A percentile compares a stretch with the other conserved stretches of the same genome.
Conservation (phyloP, 2,888 invertebrate genomes). For the Hypselothyrea guttata region DNA sequence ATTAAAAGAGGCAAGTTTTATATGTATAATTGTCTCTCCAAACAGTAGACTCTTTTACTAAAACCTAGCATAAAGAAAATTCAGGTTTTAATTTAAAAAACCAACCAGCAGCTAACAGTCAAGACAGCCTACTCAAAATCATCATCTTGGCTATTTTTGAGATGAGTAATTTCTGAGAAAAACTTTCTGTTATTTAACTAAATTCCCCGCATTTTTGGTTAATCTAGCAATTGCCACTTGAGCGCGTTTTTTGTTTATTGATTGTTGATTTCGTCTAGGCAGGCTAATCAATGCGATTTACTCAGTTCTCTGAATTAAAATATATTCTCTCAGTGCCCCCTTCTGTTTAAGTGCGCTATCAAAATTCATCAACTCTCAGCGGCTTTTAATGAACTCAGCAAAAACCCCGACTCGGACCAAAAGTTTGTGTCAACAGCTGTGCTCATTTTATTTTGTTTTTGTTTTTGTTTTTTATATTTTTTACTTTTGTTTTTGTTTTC, state of each 20-base stretch:
- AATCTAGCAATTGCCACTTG: too few species aligned
- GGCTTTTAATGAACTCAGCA: slow-evolving; percentile 53
- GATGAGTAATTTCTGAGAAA: not conserved
- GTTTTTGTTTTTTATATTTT: slow-evolving; percentile 9
- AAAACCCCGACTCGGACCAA: slow-evolving; percentile 37
- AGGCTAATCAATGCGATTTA: slow-evolving; percentile 28
- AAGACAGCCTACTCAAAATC: too few species aligned
- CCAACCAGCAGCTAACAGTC: too few species aligned
- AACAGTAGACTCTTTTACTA: too few species aligned
- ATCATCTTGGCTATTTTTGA: too few species aligned
- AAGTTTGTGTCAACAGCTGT: slow-evolving; percentile 69
- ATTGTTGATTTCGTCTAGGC: slow-evolving; percentile 17
- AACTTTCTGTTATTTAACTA: not conserved
- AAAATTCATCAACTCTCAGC: slow-evolving; percentile 37
- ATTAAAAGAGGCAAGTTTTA: too few species aligned
- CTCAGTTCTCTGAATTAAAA: not conserved
- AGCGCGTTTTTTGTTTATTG: slow-evolving; percentile 2
- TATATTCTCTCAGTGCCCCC: not conserved
- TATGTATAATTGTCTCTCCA: too few species aligned
- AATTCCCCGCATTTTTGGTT: too few species aligned
- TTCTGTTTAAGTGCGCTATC: slow-evolving; percentile 2
- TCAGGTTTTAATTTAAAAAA: too few species aligned
- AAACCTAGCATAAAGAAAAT: too few species aligned
- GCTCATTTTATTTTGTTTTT: slow-evolving; percentile 18
- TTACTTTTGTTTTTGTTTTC: slow-evolving; percentile 18